Base-by-base conservation (phyloP, 1,140 invertebrate species). In the Yoshiicerus persimilis region DNA sequence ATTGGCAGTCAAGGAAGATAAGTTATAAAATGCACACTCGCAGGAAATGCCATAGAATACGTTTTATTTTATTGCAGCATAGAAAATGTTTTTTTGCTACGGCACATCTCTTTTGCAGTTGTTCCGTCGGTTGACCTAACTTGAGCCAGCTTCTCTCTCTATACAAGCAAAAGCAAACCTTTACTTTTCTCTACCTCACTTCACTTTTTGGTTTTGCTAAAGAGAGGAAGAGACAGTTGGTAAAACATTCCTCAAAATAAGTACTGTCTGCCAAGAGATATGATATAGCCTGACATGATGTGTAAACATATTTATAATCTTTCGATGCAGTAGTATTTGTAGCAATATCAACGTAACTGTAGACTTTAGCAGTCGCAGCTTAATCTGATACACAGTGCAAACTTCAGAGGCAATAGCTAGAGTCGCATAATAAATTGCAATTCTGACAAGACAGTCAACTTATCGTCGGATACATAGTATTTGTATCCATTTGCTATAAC, bases 301-400 rank as follows among this genome's bases (percentile, higher is more conserved):
- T 80, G 75, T 80, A 80, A 80, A 80, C 75, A 80, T 80, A 80
- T 80, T 80, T 80, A 80, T 80, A 80, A 80, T 80, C 75, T 80
- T 70, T 23, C 75, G 32, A 80, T 80, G 34, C 75, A 80, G 32
- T n/a, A 23, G 32, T 34, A 36, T n/a, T n/a, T 56, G 32, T 77
- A 16, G 5, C 20, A 2, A 47, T 13, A 20, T 30, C 6, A n/a
- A 13, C n/a, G n/a, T 23, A 16, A n/a, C n/a, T n/a, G n/a, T n/a
- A n/a, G n/a, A n/a, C n/a, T n/a, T n/a, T n/a, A n/a, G n/a, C n/a
- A n/a, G n/a, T n/a, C n/a, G n/a, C n/a, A n/a, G n/a, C n/a, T n/a
- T 27, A 75, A 75, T 75, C 66, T 32, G 75, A 80, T 34, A 34
- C 75, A 80, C 3, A 38, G 32, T 80, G 75, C 34, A 36, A 70